These are phyloP conservation scores for Amblyjoppa proteus DNA, from an alignment of 2,888 invertebrate genomes.

Conservation along the genomic window DNA sequence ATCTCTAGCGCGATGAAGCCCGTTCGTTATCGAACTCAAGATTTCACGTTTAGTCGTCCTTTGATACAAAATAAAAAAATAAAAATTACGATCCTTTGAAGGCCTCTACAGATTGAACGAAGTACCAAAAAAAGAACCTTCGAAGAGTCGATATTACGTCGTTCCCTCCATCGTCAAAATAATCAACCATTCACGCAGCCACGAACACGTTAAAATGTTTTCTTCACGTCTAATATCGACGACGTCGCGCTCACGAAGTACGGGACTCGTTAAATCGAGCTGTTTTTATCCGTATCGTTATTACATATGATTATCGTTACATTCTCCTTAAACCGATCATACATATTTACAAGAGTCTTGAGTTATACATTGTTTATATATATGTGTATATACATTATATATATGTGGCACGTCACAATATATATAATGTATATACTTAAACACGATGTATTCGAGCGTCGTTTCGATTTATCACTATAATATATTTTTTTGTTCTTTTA, in stretches of 20 bases:
- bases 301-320: constrained; percentile 64
- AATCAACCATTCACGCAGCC: constrained; percentile 21
- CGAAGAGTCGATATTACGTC: neutral
- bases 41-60: neutral
- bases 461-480: constrained; percentile 34
- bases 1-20: neutral
- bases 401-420: neutral
- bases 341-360: constrained; percentile 68
- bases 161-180: neutral
- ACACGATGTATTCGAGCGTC: constrained; percentile 37
- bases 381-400: constrained; percentile 11
- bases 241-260: constrained; percentile 17
- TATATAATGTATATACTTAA: constrained; percentile 34
- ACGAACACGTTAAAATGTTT: neutral
- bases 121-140: neutral
- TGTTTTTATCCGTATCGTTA: constrained; percentile 21
- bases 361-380: constrained; percentile 45
- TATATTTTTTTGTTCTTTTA: constrained; percentile 31
- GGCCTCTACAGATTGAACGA: neutral
- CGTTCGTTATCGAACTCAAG: neutral
- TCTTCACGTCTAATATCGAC: neutral
- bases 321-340: constrained; percentile 62
- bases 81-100: neutral
- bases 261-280: constrained; percentile 40
- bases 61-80: neutral